Percentiles rank a stretch among this genome's conserved stretches.
Evolutionary conservation across 2,113 vertebrate species (phyloP).

Genomic region (Caretta caretta): DNA sequence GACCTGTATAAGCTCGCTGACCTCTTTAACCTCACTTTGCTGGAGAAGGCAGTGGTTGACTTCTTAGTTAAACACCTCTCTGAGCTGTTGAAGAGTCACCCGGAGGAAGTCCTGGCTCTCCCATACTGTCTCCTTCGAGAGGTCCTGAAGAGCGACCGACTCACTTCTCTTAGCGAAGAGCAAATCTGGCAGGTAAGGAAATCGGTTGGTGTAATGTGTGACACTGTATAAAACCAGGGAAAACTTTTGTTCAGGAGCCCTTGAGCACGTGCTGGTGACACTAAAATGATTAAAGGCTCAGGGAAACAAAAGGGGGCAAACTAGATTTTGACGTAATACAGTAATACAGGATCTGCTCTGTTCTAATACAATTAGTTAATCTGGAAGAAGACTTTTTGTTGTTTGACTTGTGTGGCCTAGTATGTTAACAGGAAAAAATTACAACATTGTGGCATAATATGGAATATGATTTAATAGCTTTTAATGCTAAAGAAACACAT

Average conservation of each 20-base stretch:
- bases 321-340: too few relatives aligned
- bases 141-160: slow-evolving; percentile 95
- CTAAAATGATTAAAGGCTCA: not conserved
- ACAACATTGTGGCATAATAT: not conserved
- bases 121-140: slow-evolving; percentile 94
- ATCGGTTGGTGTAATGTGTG: slow-evolving; percentile 47
- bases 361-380: slow-evolving; percentile 55
- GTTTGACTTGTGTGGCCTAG: slow-evolving; percentile 22
- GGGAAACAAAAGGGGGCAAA: slow-evolving; percentile 10
- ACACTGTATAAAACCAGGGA: slow-evolving; percentile 30
- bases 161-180: slow-evolving; percentile 95
- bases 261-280: slow-evolving; percentile 41
- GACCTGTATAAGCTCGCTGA: slow-evolving; percentile 97
- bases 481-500: not conserved
- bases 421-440: not conserved
- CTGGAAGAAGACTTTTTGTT: slow-evolving; percentile 27
- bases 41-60: slow-evolving; percentile 95
- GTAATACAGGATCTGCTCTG: not conserved
- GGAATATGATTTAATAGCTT: not conserved
- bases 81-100: slow-evolving; percentile 89
- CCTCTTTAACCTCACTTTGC: slow-evolving; percentile 94
- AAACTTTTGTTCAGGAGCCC: slow-evolving; percentile 43
- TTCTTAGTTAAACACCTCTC: slow-evolving; percentile 97
- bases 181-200: slow-evolving; percentile 96
- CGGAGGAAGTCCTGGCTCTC: slow-evolving; percentile 92